Evolutionary conservation across 2,888 invertebrate species (phyloP), one percentile per base, ranked within the genome.

Genomic region (Chloroclystis v-ata): DNA sequence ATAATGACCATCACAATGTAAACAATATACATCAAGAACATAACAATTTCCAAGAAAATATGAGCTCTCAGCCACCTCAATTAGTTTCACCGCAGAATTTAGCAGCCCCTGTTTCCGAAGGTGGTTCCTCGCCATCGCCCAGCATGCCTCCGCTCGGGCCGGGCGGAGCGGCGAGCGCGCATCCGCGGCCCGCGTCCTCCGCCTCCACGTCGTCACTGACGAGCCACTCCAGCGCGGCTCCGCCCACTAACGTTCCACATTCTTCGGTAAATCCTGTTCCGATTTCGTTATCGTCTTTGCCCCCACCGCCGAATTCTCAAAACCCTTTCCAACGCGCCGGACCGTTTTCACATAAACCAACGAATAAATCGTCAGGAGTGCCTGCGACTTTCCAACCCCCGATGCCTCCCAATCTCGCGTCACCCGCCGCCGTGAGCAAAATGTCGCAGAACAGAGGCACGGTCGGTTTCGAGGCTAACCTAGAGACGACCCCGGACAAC

Each of bases 401-500:
- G 42, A 68, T 78, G 28, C 64, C 81, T 11, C 55, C 80, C 16
- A 71, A 60, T 63, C 72, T 89, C 32, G 65, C 78, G 11, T 76
- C 82, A 2, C 78, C 83, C n/a, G 63, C 74, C 6, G 78, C 68
- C 12, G 80, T 81, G 7, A 78, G 60, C 50, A 81, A 80, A 58
- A 62, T 75, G 24, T 63, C 75, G 11, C 81, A 82, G 44, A 75
- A 68, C 48, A 67, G 76, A 60, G 59, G 72, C 14, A 63, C 78
- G n/a, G 62, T 75, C 32, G 80, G 80, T 30, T 89, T 80, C 66
- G 89, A 89, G 47, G 90, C 90, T 2, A 92, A 92, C 72, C 79
- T 92, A 52, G 92, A 92, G 75, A 90, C 90, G 3, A 84, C 91
- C 2, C 91, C 92, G 1, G 93, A 93, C 67, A 93, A 93, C 68